Conservation (phyloP, 2,797 vertebrate genomes). For the Todus mexicanus region DNA sequence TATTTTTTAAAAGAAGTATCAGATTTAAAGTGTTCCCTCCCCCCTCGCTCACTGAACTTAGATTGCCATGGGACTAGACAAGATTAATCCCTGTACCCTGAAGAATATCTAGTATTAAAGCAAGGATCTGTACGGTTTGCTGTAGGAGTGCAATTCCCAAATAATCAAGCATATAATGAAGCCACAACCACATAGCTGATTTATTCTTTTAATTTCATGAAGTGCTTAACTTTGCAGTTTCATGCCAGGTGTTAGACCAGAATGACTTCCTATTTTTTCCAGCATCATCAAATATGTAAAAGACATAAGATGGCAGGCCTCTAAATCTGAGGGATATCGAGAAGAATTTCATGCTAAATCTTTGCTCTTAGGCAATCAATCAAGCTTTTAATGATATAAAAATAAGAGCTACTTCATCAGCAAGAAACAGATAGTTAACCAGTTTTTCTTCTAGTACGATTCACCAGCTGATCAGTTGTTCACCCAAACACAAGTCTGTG, state of each 20-base stretch:
- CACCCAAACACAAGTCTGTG: background rate
- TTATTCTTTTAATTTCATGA: conserved; percentile 7
- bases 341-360: background rate
- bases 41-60: background rate
- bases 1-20: conserved; percentile 52
- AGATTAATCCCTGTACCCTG: background rate
- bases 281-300: background rate
- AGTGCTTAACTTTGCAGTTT: background rate
- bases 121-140: background rate
- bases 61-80: background rate
- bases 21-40: conserved; percentile 4
- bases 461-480: background rate
- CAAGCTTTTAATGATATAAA: background rate
- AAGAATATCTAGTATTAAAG: conserved; percentile 16
- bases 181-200: background rate
- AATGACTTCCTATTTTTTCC: background rate
- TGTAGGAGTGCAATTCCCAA: background rate
- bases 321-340: background rate
- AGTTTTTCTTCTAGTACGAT: background rate
- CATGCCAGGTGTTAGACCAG: background rate
- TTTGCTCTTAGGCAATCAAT: background rate
- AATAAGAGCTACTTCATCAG: background rate
- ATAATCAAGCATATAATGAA: background rate
- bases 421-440: background rate
- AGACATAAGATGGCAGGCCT: background rate